phyloP scores from a whole-genome alignment of 2,113 vertebrate genomes.

The Corapipo altera region DNA sequence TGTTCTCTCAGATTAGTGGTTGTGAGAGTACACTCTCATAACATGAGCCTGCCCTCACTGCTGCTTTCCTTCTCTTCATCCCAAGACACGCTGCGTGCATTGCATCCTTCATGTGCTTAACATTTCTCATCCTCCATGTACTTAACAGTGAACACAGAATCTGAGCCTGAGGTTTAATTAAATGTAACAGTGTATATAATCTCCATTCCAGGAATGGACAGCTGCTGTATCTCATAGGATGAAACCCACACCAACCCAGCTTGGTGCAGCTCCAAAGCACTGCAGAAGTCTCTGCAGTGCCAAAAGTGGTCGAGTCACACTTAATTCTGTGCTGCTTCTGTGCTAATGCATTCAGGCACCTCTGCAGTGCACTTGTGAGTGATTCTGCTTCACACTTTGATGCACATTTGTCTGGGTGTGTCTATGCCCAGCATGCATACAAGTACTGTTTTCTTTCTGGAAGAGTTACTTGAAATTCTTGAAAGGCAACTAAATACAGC shows the following conservation, averaged over 20 bases:
- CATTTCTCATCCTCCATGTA: background rate
- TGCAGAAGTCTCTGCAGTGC: background rate
- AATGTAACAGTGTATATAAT: background rate
- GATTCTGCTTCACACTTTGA: background rate
- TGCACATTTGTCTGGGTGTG: background rate
- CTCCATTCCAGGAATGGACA: background rate
- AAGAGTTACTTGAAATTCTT: background rate
- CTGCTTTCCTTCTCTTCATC: background rate
- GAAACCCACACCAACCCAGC: background rate
- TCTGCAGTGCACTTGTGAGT: background rate
- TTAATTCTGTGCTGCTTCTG: background rate
- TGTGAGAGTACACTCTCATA: background rate
- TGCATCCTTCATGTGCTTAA: background rate
- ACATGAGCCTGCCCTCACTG: background rate
- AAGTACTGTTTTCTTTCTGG: background rate
- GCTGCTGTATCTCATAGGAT: background rate
- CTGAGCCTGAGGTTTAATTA: background rate
- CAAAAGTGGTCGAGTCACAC: background rate
- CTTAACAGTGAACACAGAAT: background rate
- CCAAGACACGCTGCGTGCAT: background rate
- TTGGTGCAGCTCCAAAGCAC: background rate
- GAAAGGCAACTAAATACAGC: background rate
- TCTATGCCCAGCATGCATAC: background rate
- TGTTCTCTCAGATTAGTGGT: background rate
- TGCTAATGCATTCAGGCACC: background rate